phyloP scores from a whole-genome alignment of 2,888 invertebrate species.

The Spatulosminthurus flaviceps region DNA sequence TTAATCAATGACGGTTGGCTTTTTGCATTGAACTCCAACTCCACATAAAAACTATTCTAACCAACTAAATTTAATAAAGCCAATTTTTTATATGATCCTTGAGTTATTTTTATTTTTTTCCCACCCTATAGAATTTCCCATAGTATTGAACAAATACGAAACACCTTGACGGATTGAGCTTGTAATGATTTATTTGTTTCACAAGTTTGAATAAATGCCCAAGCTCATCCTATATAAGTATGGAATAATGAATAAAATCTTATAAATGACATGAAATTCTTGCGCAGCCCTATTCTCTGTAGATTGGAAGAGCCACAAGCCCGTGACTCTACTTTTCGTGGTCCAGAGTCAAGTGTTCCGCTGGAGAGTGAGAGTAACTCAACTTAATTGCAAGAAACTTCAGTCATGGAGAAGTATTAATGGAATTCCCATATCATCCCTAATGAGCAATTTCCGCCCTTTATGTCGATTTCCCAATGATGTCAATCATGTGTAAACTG shows the following conservation, averaged over 20 bases:
- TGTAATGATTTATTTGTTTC: too few species aligned
- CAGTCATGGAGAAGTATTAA: constrained; percentile 59
- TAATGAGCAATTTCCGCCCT: neutral
- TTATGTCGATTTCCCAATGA: neutral
- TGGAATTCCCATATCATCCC: neutral
- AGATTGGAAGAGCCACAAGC: neutral
- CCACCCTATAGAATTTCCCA: too few species aligned
- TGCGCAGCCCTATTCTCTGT: neutral
- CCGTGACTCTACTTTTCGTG: neutral
- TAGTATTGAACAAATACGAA: too few species aligned
- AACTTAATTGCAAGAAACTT: constrained; percentile 64
- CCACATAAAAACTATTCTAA: too few species aligned
- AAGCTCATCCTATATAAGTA: too few species aligned
- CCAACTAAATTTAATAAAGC: too few species aligned
- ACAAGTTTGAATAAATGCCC: too few species aligned
- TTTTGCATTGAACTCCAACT: too few species aligned
- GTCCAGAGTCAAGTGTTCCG: constrained; percentile 28
- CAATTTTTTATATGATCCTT: too few species aligned
- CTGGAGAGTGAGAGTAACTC: constrained; percentile 65
- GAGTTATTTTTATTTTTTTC: too few species aligned
- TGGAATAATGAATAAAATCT: neutral
- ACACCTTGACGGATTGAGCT: too few species aligned
- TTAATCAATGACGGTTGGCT: too few species aligned
- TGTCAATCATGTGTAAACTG: neutral
- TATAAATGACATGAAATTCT: neutral